Percentiles rank a stretch among this genome's conserved stretches.
phyloP scores from a whole-genome alignment of 2,888 invertebrate species.

The Nesidiocoris tenuis region DNA sequence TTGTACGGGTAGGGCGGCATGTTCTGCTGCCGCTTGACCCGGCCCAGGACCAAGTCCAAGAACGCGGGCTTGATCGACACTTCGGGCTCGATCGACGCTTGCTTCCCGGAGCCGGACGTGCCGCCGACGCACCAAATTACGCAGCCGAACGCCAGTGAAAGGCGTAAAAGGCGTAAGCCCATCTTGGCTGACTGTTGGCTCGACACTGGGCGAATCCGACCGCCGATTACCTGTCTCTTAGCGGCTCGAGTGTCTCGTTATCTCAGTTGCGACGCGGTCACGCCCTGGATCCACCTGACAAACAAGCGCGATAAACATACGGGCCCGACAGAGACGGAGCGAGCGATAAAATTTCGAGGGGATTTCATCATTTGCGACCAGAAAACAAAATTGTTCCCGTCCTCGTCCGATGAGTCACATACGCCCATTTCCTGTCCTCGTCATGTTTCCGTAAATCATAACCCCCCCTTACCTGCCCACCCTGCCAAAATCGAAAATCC shows the following conservation, averaged over 20 bases:
- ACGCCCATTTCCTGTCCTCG: not conserved
- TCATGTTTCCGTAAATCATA: no score
- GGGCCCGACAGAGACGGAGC: no score
- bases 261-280: conserved; percentile 13
- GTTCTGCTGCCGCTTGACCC: conserved; percentile 17
- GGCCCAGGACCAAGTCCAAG: not conserved
- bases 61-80: not conserved
- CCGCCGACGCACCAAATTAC: not conserved
- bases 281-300: conserved; percentile 16
- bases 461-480: no score
- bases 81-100: not conserved
- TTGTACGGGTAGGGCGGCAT: conserved; percentile 16
- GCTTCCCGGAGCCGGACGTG: not conserved
- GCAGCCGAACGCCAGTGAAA: not conserved
- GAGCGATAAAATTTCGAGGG: no score
- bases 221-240: not conserved
- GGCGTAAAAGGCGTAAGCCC: not conserved
- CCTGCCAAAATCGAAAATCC: no score
- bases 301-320: conserved; percentile 8
- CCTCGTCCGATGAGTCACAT: not conserved
- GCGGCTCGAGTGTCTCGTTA: not conserved
- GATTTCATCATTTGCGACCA: conserved; percentile 13
- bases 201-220: not conserved
- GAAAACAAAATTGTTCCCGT: not conserved
- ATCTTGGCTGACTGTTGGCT: conserved; percentile 10